Conservation (phyloP, 2,113 vertebrate species). For the Rhodinocichla rosea region DNA sequence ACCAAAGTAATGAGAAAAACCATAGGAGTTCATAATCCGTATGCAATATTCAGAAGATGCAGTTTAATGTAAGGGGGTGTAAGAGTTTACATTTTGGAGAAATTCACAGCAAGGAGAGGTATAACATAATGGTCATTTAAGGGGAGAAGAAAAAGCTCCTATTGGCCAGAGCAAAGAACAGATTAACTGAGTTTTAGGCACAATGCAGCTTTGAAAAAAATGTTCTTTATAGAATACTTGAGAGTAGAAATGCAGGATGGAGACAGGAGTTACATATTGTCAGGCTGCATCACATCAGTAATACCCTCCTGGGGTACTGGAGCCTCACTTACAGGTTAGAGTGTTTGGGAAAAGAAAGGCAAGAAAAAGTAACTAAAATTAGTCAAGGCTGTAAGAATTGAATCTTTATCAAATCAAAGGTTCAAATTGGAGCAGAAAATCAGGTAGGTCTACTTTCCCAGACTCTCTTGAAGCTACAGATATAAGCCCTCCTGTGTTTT, state of each 20-base stretch:
- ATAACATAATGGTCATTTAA: background rate
- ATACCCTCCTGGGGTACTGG: conserved; percentile 29
- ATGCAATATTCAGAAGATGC: background rate
- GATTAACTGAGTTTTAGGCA: background rate
- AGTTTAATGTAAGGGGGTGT: background rate
- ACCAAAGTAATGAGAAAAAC: background rate
- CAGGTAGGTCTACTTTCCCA: background rate
- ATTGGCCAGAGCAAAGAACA: background rate
- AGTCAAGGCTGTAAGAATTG: background rate
- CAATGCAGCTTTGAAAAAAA: background rate
- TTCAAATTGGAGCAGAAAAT: background rate
- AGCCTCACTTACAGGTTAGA: conserved; percentile 41
- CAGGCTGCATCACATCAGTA: conserved; percentile 32
- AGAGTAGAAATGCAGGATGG: background rate
- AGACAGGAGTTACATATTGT: conserved; percentile 13
- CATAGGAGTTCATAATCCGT: background rate
- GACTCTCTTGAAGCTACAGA: background rate
- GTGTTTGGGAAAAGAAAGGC: background rate
- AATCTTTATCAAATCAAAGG: background rate
- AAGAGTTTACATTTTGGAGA: background rate
- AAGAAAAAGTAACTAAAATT: background rate
- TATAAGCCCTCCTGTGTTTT: background rate
- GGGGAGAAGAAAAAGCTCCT: background rate
- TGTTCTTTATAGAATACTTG: background rate
- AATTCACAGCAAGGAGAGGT: background rate